A percentile compares a stretch with the other conserved stretches of the same genome.
Evolutionary conservation across 2,888 invertebrate species (phyloP).

Genomic region (Erpobdella octoculata): DNA sequence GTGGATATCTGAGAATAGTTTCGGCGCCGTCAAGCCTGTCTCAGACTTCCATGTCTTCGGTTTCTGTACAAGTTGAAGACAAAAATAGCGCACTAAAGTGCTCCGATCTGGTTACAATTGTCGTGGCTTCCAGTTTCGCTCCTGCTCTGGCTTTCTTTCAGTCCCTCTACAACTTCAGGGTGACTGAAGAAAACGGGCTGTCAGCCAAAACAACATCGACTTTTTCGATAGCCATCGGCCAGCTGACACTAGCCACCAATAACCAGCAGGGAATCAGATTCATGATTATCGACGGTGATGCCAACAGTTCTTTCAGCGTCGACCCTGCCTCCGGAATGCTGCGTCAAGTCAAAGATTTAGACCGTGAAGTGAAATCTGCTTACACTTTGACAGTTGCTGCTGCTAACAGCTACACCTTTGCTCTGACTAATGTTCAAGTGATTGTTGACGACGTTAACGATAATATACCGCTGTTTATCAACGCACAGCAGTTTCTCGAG

Average conservation of each 20-base stretch:
- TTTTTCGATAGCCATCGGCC: constrained; percentile 3
- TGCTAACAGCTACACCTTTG: constrained; percentile 50
- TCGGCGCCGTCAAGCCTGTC: neutral
- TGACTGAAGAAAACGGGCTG: neutral
- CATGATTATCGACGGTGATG: constrained; percentile 7
- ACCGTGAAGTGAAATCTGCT: constrained; percentile 67
- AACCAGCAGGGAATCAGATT: neutral
- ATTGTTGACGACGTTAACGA: constrained; percentile 80
- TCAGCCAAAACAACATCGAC: neutral
- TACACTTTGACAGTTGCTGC: constrained; percentile 74
- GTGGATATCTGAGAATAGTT: constrained; percentile 60
- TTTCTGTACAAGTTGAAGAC: neutral
- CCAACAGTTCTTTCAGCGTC: constrained; percentile 47
- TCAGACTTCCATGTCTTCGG: neutral
- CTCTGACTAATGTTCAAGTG: constrained; percentile 63
- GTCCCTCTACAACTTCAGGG: neutral
- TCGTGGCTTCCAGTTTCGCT: neutral
- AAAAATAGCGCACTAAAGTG: neutral
- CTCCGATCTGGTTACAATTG: neutral
- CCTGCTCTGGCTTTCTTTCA: neutral
- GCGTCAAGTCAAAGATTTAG: constrained; percentile 68
- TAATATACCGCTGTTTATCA: constrained; percentile 65
- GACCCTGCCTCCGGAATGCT: constrained; percentile 62
- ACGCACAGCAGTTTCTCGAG: constrained; percentile 56
- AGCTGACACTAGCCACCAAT: neutral